phyloP scores from a whole-genome alignment of 1,140 invertebrate species.

The Riptortus pedestris region DNA sequence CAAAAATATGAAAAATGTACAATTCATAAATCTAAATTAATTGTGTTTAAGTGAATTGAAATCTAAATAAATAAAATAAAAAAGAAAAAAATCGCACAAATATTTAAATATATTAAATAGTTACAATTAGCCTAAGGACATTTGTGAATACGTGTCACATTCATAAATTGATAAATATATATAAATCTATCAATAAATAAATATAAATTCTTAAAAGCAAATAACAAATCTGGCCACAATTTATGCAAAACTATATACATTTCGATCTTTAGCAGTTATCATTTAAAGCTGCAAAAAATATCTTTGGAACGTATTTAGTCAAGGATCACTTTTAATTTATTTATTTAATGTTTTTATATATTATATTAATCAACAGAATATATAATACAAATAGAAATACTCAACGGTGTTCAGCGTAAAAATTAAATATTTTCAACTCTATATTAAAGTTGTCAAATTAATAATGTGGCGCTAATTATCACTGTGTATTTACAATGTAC shows the following conservation, averaged over 20 bases:
- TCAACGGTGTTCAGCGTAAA: background rate
- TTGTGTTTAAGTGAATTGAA: background rate
- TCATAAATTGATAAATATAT: background rate
- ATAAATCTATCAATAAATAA: conserved; percentile 13
- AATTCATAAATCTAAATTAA: background rate
- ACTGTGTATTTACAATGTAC: conserved; percentile 5
- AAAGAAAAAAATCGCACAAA: background rate
- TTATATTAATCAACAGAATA: background rate
- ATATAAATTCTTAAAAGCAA: conserved; percentile 8
- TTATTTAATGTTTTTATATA: background rate
- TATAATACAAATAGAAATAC: background rate
- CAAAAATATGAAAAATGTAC: background rate
- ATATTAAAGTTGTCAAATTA: background rate
- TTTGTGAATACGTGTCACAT: too few species aligned
- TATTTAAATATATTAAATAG: background rate
- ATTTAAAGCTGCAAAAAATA: conserved; percentile 5
- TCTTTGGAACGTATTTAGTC: background rate
- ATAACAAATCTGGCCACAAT: conserved; percentile 6
- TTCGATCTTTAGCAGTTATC: background rate
- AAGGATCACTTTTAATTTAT: conserved; percentile 7
- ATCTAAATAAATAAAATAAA: background rate
- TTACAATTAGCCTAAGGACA: background rate
- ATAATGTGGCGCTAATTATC: background rate
- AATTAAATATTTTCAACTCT: background rate
- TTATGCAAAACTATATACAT: conserved; percentile 1